Evolutionary conservation across 2,113 vertebrate species (phyloP), one percentile per base, ranked within the genome.

Genomic region (Actenoides hombroni): DNA sequence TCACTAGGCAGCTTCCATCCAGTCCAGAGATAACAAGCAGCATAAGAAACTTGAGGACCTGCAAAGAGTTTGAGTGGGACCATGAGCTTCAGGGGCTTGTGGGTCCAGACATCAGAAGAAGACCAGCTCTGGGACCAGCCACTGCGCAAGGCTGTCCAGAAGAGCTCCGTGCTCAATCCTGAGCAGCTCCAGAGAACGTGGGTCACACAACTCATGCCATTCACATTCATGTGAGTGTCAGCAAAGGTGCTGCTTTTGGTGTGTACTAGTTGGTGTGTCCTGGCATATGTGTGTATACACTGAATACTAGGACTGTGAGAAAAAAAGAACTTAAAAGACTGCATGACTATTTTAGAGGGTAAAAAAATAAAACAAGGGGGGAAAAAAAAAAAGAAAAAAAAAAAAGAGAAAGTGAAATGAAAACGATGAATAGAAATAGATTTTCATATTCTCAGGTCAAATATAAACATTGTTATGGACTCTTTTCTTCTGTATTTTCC

Each of bases 91-190:
- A 42, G 42, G 44, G 37, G 10, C 20, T 44, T 17, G 19, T 40
- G 67, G 29, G n/a, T 56, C 16, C n/a, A 29, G 57, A 15, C 19
- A 16, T 18, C 10, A 3, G 21, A 19, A 73, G 24, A 14, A 40
- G 57, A 48, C 28, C n/a, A 54, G 28, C 21, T 49, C 49, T 40
- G 37, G 37, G 31, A 11, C 25, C 44, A 70, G 56, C 17, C 28
- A 33, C 65, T 16, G 21, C 33, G 37, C 39, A 46, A 26, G 33
- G 51, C 59, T 20, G 49, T 49, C 59, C 17, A 9, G 49, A 26
- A 81, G 31, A 65, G 24, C 31, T 18, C 31, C 2, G 2, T 0
- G 0, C 65, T 65, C 40, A 17, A 1, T 21, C 19, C 20, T 14
- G 35, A 51, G 51, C 31, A 51, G 42, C 26, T 1, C 0, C 35